Conservation (phyloP, 2,797 vertebrate species). For the Podarcis siculus region DNA sequence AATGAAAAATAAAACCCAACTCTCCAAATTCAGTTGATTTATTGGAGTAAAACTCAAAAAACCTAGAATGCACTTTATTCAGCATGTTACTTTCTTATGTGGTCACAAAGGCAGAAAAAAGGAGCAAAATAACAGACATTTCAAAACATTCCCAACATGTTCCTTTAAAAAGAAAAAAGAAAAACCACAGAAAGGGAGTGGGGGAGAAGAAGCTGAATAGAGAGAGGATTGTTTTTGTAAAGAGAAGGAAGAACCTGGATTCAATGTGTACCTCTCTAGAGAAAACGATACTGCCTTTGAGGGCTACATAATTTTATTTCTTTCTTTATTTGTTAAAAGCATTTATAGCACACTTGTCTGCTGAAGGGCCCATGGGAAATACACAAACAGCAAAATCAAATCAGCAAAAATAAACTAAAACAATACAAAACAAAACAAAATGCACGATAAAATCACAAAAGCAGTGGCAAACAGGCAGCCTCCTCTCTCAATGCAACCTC, state of each 20-base stretch:
- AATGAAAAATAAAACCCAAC: neutral
- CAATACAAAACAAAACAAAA: too few relatives aligned
- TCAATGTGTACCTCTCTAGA: neutral
- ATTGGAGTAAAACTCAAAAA: neutral
- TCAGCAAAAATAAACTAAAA: too few relatives aligned
- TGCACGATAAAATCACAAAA: too few relatives aligned
- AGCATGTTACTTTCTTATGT: neutral
- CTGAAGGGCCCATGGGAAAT: too few relatives aligned
- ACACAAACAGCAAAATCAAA: too few relatives aligned
- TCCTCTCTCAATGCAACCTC: too few relatives aligned
- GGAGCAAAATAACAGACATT: neutral
- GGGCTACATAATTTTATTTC: too few relatives aligned
- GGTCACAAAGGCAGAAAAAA: neutral
- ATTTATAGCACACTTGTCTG: too few relatives aligned
- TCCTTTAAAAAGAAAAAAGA: neutral
- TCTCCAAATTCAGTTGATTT: slow-evolving; percentile 2
- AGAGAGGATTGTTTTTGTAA: neutral
- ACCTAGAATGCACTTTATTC: slow-evolving; percentile 4
- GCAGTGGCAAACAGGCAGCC: too few relatives aligned
- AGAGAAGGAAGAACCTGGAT: neutral
- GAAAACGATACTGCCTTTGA: neutral
- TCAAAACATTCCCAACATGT: neutral
- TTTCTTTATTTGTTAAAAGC: neutral
- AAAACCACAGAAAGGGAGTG: neutral
- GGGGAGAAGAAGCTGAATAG: neutral